Percentiles rank a stretch among this genome's conserved stretches.
Evolutionary conservation across 2,888 invertebrate species (phyloP).

Genomic region (Lithophane leautieri): DNA sequence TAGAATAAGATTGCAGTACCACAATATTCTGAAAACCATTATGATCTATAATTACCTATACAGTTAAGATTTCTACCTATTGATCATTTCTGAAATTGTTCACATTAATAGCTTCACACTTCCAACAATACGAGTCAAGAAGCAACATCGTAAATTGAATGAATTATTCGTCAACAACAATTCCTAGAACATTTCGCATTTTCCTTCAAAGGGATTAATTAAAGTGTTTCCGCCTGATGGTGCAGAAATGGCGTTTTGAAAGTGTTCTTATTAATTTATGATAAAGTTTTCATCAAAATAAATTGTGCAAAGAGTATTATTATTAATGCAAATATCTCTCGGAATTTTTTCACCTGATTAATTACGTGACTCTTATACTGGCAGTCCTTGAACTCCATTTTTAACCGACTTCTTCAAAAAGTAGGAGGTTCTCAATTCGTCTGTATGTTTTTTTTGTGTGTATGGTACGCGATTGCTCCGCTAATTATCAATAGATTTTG

Average conservation of each 20-base stretch:
- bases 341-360: conserved; percentile 30
- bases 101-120: background rate
- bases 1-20: too few species aligned
- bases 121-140: background rate
- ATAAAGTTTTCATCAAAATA: conserved; percentile 56
- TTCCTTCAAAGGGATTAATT: conserved; percentile 70
- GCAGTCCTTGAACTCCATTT: background rate
- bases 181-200: conserved; percentile 46
- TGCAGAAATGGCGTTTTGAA: conserved; percentile 69
- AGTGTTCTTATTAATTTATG: conserved; percentile 66
- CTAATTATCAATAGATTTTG: too few species aligned
- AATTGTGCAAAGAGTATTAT: conserved; percentile 36
- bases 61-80: background rate
- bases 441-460: too few species aligned
- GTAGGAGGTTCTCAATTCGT: too few species aligned
- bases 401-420: too few species aligned
- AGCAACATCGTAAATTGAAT: conserved; percentile 20
- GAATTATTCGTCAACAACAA: conserved; percentile 24
- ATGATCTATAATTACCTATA: background rate
- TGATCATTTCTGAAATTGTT: background rate
- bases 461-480: too few species aligned
- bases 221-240: conserved; percentile 69
- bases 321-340: conserved; percentile 35
- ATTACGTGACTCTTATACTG: conserved; percentile 9
- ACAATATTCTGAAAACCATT: background rate